phyloP scores from a whole-genome alignment of 2,888 invertebrate genomes.

The Lamellibrachia satsuma region DNA sequence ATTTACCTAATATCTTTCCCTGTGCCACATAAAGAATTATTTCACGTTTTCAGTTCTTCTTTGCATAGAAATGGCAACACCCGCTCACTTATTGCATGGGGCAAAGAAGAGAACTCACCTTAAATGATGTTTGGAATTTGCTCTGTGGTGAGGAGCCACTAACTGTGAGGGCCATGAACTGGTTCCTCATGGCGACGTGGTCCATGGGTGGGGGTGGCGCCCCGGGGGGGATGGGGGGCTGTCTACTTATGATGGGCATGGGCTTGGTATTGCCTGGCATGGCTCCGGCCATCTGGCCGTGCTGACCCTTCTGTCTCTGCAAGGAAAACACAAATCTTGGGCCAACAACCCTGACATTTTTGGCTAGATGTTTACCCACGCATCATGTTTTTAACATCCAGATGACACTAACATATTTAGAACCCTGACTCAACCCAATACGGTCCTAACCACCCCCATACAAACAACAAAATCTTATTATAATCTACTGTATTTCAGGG shows the following conservation, averaged over 20 bases:
- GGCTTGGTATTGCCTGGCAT: not conserved
- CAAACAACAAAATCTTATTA: too few species aligned
- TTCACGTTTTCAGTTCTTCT: not conserved
- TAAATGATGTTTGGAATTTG: conserved; percentile 5
- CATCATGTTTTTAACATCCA: too few species aligned
- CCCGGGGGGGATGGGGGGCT: conserved; percentile 23
- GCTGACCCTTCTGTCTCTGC: conserved; percentile 25
- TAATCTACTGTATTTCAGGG: too few species aligned
- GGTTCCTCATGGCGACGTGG: conserved; percentile 23
- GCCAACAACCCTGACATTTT: too few species aligned
- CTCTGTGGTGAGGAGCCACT: conserved; percentile 23
- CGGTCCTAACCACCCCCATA: too few species aligned
- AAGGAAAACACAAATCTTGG: not conserved
- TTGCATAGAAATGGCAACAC: not conserved
- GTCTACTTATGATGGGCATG: not conserved
- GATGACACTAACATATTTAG: too few species aligned
- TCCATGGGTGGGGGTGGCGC: conserved; percentile 28
- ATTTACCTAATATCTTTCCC: too few species aligned
- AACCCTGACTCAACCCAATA: too few species aligned
- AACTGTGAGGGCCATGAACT: conserved; percentile 17
- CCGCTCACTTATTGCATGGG: not conserved
- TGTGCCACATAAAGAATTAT: not conserved
- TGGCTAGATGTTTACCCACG: too few species aligned
- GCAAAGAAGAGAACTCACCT: not conserved
- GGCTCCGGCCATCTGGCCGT: not conserved